Base-by-base conservation (phyloP, 2,113 vertebrate species). In the Nyctereutes procyonoides region DNA sequence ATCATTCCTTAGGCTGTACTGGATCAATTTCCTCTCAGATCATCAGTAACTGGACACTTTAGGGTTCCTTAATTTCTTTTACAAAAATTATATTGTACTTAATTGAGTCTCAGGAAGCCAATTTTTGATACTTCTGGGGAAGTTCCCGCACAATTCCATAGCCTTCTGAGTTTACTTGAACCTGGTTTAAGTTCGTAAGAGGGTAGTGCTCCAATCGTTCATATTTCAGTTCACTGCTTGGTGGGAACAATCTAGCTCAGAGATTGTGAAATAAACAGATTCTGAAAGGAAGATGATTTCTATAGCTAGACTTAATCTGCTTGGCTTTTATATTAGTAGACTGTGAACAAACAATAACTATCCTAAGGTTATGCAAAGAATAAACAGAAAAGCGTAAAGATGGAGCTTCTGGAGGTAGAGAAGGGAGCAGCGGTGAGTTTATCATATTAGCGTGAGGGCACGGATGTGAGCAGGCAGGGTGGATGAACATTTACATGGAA, bases 401-500 rank as follows among this genome's bases (percentile, higher is more conserved):
- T 32, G 81, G 74, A 88, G 79, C 38, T 0, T 30, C 88, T 38
- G 93, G 96, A 98, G 32, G 82, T 8, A 86, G 16, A 98, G 81
- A 56, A 86, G 96, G 88, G 69, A 74, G 82, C 76, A 95, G 88
- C 28, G 97, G 98, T 90, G 92, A 98, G 97, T 17, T 94, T 90
- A 84, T 97, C 97, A 51, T 80, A 58, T 63, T 89, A 97, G 98
- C 90, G 74, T 74, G 87, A 97, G 98, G 98, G 97, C 90, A 93
- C 86, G 96, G 98, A 93, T 94, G 98, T 90, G 91, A 74, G 98
- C 95, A 79, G 97, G 98, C 98, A 96, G 93, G 95, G 86, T 85
- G 98, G 97, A 88, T 97, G 97, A 95, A 96, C 98, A 99, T 99
- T 99, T 99, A 99, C 99, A 99, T 99, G 99, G 99, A 99, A 97